Percentiles rank a stretch among this genome's conserved stretches.
Conservation (phyloP, 2,113 vertebrate species). For the Myotis lucifugus region DNA sequence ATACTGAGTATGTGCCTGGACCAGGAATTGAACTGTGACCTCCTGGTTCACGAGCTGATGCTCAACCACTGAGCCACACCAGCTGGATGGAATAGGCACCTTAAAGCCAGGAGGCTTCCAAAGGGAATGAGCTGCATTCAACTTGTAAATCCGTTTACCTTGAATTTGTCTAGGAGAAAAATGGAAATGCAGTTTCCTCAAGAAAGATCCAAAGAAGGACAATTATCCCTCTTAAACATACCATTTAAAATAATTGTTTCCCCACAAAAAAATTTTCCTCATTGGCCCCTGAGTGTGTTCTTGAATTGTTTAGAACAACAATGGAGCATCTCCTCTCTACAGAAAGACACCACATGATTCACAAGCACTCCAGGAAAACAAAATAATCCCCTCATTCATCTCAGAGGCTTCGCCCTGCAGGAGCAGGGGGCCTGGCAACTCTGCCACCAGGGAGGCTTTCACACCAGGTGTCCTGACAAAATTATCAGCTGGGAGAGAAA, state of each 20-base stretch:
- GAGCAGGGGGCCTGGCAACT: constrained; percentile 51
- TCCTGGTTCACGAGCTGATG: no score
- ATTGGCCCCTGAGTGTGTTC: background rate
- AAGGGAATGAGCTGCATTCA: background rate
- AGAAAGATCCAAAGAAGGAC: constrained; percentile 68
- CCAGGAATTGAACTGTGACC: no score
- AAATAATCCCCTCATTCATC: constrained; percentile 66
- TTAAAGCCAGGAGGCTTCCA: background rate
- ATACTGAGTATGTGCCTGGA: no score
- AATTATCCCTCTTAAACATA: constrained; percentile 61
- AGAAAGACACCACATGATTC: constrained; percentile 59
- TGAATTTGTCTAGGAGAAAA: constrained; percentile 61
- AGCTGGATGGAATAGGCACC: background rate
- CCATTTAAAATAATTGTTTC: constrained; percentile 73
- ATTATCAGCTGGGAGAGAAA: constrained; percentile 68
- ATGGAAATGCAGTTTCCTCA: constrained; percentile 47
- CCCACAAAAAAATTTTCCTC: constrained; percentile 64
- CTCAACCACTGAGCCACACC: no score
- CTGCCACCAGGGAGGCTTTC: background rate
- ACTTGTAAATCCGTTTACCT: constrained; percentile 58
- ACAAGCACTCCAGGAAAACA: constrained; percentile 67
- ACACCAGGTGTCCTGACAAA: constrained; percentile 66
- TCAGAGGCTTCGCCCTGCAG: constrained; percentile 61
- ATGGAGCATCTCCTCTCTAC: background rate
- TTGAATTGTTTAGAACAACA: constrained; percentile 68